These are phyloP conservation scores for Cheilosia grossa DNA, from an alignment of 2,888 invertebrate species.

Conservation along the genomic window DNA sequence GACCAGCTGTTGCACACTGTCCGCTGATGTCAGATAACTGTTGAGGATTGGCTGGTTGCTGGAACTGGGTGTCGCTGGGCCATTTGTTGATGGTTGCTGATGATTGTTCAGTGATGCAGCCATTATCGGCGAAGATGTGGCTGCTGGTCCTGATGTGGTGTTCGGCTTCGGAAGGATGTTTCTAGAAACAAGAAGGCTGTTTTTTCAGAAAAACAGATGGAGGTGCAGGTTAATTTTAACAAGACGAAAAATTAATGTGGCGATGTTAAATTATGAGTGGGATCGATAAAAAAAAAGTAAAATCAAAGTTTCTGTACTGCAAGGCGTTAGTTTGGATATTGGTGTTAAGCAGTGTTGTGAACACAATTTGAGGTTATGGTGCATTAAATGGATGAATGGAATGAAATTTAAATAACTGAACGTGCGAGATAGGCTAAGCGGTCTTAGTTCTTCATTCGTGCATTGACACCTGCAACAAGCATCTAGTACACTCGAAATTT, in stretches of 20 bases:
- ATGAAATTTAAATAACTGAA: too few species aligned
- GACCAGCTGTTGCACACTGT: constrained; percentile 75
- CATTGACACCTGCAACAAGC: too few species aligned
- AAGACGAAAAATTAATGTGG: constrained; percentile 76
- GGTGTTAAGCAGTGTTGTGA: too few species aligned
- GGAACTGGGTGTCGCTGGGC: constrained; percentile 62
- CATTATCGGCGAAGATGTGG: constrained; percentile 10
- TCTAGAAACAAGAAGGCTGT: constrained; percentile 80
- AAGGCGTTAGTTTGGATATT: background rate
- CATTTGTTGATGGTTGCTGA: constrained; percentile 37
- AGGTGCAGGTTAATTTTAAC: constrained; percentile 76
- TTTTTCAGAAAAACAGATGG: constrained; percentile 75
- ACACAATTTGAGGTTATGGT: too few species aligned
- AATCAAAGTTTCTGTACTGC: background rate
- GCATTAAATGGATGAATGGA: too few species aligned
- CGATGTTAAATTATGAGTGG: constrained; percentile 76
- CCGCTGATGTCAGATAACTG: constrained; percentile 76
- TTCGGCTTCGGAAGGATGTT: constrained; percentile 83
- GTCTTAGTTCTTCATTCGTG: too few species aligned
- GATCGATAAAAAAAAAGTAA: constrained; percentile 51
- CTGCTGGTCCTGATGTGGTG: constrained; percentile 45
- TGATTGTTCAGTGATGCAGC: constrained; percentile 12
- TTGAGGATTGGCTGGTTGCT: constrained; percentile 75
- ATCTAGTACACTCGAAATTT: too few species aligned
- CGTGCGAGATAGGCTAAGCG: too few species aligned